Evolutionary conservation across 2,113 vertebrate species (phyloP), one percentile per base, ranked within the genome.

Genomic region (Coptodon bakossiorum): DNA sequence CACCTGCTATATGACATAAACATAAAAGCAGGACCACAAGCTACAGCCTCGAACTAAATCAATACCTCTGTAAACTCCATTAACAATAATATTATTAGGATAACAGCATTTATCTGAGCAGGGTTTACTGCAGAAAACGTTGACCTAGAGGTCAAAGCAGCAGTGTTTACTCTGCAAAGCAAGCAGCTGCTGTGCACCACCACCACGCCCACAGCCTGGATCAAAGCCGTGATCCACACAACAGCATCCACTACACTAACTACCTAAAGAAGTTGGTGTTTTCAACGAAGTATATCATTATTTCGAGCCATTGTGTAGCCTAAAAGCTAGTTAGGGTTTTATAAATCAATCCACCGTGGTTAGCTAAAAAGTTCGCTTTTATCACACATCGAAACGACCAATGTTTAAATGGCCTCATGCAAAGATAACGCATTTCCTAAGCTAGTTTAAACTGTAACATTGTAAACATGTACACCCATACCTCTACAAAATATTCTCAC

Each of bases 121-220:
- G 10, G 45, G 17, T n/a, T 78, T 13, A 78, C 1, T n/a, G 73
- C 17, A 78, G 45, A 52, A 78, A 48, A 34, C 17, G 9, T 78
- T 78, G 73, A 78, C 50, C 34, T 9, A 4, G 2, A 17, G 48
- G 4, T 45, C 3, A 34, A 13, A 63, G 29, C 13, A 78, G 61
- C 80, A 89, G 24, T 27, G 43, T 88, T 92, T 76, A 89, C 36
- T 78, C 76, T 83, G 82, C 80, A 83, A 87, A 91, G 82, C 43
- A 86, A 88, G 56, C 88, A 89, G 89, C 91, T 87, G 89, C 85
- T 90, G 31, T 45, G 56, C 86, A 85, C 52, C 73, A 91, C 40
- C 66, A 87, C 92, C 95, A 95, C 93, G 91, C 95, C 93, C 94
- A 94, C 93, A 76, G 22, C 9, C 22, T 76, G 68, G 40, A 48